Evolutionary conservation across 2,888 invertebrate genomes (phyloP).

Genomic region (Horisme vitalbata): DNA sequence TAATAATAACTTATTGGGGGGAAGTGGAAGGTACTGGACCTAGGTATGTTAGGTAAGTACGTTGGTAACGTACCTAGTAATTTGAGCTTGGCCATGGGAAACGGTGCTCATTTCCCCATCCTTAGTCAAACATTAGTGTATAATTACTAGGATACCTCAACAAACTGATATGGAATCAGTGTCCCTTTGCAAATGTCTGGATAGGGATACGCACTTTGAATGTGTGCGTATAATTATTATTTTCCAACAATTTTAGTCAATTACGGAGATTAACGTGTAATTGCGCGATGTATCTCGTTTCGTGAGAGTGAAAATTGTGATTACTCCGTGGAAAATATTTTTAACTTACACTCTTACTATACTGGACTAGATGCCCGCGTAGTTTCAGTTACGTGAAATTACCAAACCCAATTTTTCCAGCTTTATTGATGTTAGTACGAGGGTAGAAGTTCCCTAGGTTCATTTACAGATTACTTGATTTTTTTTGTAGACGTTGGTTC

Average conservation of each 20-base stretch:
- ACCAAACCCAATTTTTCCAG: too few relatives aligned
- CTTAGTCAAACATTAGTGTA: background rate
- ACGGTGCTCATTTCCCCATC: constrained; percentile 3
- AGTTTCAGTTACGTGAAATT: too few relatives aligned
- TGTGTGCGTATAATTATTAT: constrained; percentile 32
- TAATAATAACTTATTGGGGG: too few relatives aligned
- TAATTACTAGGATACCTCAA: background rate
- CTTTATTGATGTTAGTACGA: too few relatives aligned
- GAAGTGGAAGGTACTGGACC: too few relatives aligned
- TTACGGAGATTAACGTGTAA: constrained; percentile 46
- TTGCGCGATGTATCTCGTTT: constrained; percentile 44
- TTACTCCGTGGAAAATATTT: constrained; percentile 46
- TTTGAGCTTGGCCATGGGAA: background rate
- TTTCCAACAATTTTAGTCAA: constrained; percentile 47
- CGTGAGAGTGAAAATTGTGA: constrained; percentile 53
- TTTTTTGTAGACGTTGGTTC: too few relatives aligned
- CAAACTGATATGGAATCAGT: constrained; percentile 1
- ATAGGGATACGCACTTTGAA: constrained; percentile 16
- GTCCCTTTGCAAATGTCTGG: constrained; percentile 9
- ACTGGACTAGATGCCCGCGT: too few relatives aligned
- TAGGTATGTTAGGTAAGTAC: too few relatives aligned
- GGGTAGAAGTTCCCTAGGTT: too few relatives aligned
- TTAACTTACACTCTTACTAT: constrained; percentile 49
- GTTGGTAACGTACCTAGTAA: too few relatives aligned
- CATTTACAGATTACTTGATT: too few relatives aligned